Conservation (phyloP, 2,888 invertebrate species). For the Chymomyza amoena region DNA sequence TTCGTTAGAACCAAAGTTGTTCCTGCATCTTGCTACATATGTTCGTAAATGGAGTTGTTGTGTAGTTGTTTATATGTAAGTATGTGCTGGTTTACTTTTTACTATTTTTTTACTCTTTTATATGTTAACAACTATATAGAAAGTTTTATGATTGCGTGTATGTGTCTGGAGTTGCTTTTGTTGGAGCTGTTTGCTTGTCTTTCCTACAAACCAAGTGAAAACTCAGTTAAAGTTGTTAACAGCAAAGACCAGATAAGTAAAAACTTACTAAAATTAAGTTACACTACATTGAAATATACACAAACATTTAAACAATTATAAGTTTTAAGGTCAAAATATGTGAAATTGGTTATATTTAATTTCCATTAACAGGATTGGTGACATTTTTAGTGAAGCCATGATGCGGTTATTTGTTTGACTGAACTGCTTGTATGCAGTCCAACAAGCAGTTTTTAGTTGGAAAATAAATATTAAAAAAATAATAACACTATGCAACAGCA, state of each 20-base stretch:
- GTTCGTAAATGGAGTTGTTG: neutral
- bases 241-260: slow-evolving; percentile 18
- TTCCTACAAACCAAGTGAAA: slow-evolving; percentile 20
- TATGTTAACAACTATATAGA: neutral
- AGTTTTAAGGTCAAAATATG: neutral
- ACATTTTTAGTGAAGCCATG: too few species aligned
- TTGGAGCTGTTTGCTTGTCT: neutral
- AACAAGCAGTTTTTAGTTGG: too few species aligned
- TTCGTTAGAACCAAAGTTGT: too few species aligned
- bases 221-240: slow-evolving; percentile 42
- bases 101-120: slow-evolving; percentile 13
- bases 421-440: too few species aligned
- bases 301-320: neutral
- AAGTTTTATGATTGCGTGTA: slow-evolving; percentile 22
- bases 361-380: too few species aligned
- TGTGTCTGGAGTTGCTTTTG: slow-evolving; percentile 24
- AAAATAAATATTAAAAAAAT: too few species aligned
- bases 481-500: too few species aligned
- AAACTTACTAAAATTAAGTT: neutral
- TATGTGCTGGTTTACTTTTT: slow-evolving; percentile 37
- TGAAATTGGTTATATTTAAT: too few species aligned
- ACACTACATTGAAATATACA: neutral
- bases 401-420: too few species aligned
- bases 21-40: neutral
- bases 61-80: slow-evolving; percentile 1